A percentile compares a stretch with the other conserved stretches of the same genome.
These are phyloP conservation scores for Diachasmimorpha longicaudata DNA, from an alignment of 1,140 invertebrate species.

Conservation along the genomic window DNA sequence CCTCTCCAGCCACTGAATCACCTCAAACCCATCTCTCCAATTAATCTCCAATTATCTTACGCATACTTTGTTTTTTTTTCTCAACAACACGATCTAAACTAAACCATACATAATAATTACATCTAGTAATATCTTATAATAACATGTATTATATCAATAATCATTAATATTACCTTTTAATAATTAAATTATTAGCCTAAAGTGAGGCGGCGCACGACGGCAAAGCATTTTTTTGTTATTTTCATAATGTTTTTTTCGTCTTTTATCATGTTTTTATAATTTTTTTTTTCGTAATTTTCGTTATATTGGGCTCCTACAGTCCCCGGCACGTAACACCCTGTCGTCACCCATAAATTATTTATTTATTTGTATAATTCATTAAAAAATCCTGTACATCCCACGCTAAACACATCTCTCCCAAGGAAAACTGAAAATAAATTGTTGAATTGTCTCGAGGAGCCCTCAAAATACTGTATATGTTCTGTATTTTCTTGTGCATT, in stretches of 20 bases:
- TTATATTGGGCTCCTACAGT: slow-evolving; percentile 51
- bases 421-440: background rate
- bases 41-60: slow-evolving; percentile 19
- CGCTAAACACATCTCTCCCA: background rate
- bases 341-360: slow-evolving; percentile 35
- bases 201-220: slow-evolving; percentile 62
- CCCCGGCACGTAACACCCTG: slow-evolving; percentile 61
- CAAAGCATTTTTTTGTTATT: slow-evolving; percentile 54
- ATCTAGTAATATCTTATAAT: slow-evolving; percentile 65
- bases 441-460: background rate
- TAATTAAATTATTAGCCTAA: slow-evolving; percentile 64
- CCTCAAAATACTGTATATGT: background rate
- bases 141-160: slow-evolving; percentile 63
- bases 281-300: slow-evolving; percentile 21
- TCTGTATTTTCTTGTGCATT: background rate
- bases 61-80: slow-evolving; percentile 54
- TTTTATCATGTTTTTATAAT: slow-evolving; percentile 12
- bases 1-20: background rate
- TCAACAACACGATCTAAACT: slow-evolving; percentile 64
- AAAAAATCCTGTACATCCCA: background rate
- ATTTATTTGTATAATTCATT: background rate
- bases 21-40: background rate
- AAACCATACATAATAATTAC: slow-evolving; percentile 65
- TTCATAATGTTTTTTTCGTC: slow-evolving; percentile 13
- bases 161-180: slow-evolving; percentile 51